phyloP scores from a whole-genome alignment of 2,113 vertebrate genomes.

The Cyphomyrus plagiostoma region DNA sequence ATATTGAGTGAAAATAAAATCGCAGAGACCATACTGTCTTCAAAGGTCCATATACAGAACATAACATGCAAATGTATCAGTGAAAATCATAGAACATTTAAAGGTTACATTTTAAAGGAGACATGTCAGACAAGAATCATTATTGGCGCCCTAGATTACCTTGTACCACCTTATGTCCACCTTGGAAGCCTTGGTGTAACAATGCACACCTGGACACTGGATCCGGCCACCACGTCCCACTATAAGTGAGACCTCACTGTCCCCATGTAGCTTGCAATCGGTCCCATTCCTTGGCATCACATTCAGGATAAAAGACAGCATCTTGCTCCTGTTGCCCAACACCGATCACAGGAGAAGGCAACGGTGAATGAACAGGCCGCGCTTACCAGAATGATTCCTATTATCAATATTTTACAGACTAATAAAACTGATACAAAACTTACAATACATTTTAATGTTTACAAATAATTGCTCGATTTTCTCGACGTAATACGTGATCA shows the following conservation, averaged over 20 bases:
- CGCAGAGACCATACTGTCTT: background rate
- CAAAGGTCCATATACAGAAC: background rate
- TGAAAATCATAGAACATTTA: background rate
- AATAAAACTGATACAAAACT: constrained; percentile 16
- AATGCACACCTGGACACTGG: constrained; percentile 64
- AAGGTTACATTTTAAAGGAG: background rate
- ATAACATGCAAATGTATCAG: background rate
- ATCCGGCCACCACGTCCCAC: constrained; percentile 40
- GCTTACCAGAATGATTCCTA: background rate
- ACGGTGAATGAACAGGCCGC: background rate
- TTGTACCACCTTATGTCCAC: constrained; percentile 68
- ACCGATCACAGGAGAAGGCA: background rate
- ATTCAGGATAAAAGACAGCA: constrained; percentile 45
- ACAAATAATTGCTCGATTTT: background rate
- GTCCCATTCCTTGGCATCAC: constrained; percentile 49
- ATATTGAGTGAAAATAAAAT: background rate
- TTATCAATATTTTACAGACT: background rate
- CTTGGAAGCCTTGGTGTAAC: constrained; percentile 39
- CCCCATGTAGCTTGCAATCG: constrained; percentile 40
- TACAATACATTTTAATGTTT: background rate
- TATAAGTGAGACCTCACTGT: constrained; percentile 35
- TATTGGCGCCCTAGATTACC: constrained; percentile 49
- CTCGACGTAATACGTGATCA: background rate
- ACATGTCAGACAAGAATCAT: background rate
- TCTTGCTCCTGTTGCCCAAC: constrained; percentile 11